These are phyloP conservation scores for Cyphomyrus discorhynchus DNA, from an alignment of 2,113 vertebrate species.

Conservation along the genomic window DNA sequence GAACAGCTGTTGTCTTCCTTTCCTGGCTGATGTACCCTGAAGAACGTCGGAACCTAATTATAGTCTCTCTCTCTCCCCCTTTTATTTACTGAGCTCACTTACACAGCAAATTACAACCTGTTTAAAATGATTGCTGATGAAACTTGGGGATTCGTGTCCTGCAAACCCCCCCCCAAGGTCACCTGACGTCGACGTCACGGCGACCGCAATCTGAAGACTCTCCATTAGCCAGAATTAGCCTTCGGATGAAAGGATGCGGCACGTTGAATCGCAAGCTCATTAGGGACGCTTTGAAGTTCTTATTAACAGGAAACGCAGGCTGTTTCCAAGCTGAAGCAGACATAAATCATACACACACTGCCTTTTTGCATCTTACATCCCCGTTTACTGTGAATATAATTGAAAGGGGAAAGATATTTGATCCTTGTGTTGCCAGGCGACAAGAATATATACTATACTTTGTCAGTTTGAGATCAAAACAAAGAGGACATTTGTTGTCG, in stretches of 20 bases:
- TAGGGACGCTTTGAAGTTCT: not conserved
- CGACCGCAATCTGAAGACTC: not conserved
- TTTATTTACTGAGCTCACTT: not conserved
- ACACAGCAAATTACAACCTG: not conserved
- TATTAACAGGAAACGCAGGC: not conserved
- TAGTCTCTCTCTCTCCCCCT: not conserved
- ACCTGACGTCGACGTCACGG: not conserved
- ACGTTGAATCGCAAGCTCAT: not conserved
- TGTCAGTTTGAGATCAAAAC: not conserved
- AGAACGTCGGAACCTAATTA: constrained; percentile 5
- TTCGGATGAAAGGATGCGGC: not conserved
- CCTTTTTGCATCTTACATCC: not conserved
- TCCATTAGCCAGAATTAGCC: not conserved
- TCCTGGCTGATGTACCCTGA: not conserved
- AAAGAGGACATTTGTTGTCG: not conserved
- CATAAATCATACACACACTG: not conserved
- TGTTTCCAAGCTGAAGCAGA: not conserved
- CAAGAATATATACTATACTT: not conserved
- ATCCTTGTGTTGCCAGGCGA: constrained; percentile 8
- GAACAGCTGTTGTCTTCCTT: not conserved
- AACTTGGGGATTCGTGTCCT: not conserved
- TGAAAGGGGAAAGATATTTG: not conserved
- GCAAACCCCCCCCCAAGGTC: not conserved
- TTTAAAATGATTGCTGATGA: not conserved
- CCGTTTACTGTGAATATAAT: not conserved